Evolutionary conservation across 2,888 invertebrate species (phyloP).

Genomic region (Diaphora mendica): DNA sequence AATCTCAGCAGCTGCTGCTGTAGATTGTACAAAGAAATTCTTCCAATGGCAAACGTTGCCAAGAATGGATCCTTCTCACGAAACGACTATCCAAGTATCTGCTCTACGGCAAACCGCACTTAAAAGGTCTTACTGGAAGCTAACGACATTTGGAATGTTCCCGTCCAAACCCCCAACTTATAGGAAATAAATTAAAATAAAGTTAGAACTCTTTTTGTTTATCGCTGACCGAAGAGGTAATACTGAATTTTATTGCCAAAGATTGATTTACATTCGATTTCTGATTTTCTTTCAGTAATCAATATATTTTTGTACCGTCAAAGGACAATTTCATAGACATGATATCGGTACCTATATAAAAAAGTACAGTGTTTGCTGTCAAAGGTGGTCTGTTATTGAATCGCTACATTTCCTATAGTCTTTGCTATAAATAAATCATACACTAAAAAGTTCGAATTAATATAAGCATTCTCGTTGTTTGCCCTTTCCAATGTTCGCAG

Average conservation of each 20-base stretch:
- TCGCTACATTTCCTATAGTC: not conserved
- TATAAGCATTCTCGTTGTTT: not conserved
- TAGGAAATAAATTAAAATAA: slow-evolving; percentile 3
- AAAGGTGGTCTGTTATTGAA: not conserved
- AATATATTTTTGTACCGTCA: not conserved
- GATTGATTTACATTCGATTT: not conserved
- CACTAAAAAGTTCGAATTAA: not conserved
- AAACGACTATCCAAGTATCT: slow-evolving; percentile 18
- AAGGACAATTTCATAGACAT: not conserved
- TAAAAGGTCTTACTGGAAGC: slow-evolving; percentile 4
- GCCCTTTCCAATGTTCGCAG: not conserved
- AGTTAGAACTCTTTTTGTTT: not conserved
- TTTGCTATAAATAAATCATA: not conserved
- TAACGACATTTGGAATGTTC: slow-evolving; percentile 6
- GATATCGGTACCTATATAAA: too few relatives aligned
- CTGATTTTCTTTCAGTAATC: too few relatives aligned
- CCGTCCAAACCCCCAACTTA: not conserved
- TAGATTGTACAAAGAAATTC: not conserved
- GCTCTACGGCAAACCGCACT: slow-evolving; percentile 10
- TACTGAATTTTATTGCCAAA: not conserved
- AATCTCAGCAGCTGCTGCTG: not conserved
- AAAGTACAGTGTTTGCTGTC: not conserved
- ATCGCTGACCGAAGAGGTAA: not conserved
- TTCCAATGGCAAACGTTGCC: not conserved
- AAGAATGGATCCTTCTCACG: slow-evolving; percentile 2